These are phyloP conservation scores for Bufotes viridis DNA, from an alignment of 2,797 vertebrate genomes.

Conservation along the genomic window DNA sequence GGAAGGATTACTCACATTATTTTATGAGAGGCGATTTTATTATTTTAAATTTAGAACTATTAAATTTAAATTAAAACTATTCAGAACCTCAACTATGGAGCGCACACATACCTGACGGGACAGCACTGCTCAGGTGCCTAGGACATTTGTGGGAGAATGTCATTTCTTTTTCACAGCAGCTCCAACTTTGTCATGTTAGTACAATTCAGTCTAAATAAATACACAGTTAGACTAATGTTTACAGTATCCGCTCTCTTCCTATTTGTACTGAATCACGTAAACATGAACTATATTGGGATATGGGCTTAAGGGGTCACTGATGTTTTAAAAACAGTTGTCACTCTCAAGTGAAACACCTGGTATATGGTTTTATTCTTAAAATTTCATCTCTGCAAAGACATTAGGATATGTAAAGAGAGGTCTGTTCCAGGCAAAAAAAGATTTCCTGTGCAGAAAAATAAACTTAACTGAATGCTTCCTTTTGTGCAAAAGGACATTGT, in stretches of 20 bases:
- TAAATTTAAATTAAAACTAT: not conserved
- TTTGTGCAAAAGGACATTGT: too few species aligned
- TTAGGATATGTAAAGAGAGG: constrained; percentile 49
- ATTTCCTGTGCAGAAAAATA: constrained; percentile 50
- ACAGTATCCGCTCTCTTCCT: constrained; percentile 73
- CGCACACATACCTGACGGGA: constrained; percentile 15
- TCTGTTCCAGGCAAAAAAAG: constrained; percentile 63
- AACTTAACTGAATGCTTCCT: constrained; percentile 47
- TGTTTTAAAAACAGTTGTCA: constrained; percentile 83
- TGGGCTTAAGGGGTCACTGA: constrained; percentile 74
- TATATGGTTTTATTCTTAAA: constrained; percentile 65
- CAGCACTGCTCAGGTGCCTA: not conserved
- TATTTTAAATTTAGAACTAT: not conserved
- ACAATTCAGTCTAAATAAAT: constrained; percentile 73
- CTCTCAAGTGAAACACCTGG: constrained; percentile 78
- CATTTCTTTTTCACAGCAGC: constrained; percentile 64
- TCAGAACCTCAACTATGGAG: not conserved
- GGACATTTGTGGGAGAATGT: constrained; percentile 44
- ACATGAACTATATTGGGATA: constrained; percentile 74
- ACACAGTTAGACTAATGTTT: constrained; percentile 74
- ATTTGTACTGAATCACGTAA: constrained; percentile 76
- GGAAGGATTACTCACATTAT: not conserved
- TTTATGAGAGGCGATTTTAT: not conserved
- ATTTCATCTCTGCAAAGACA: constrained; percentile 56
- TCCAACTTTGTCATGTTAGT: constrained; percentile 66